These are phyloP conservation scores for Natrix natrix DNA, from an alignment of 2,797 vertebrate species.

Conservation along the genomic window DNA sequence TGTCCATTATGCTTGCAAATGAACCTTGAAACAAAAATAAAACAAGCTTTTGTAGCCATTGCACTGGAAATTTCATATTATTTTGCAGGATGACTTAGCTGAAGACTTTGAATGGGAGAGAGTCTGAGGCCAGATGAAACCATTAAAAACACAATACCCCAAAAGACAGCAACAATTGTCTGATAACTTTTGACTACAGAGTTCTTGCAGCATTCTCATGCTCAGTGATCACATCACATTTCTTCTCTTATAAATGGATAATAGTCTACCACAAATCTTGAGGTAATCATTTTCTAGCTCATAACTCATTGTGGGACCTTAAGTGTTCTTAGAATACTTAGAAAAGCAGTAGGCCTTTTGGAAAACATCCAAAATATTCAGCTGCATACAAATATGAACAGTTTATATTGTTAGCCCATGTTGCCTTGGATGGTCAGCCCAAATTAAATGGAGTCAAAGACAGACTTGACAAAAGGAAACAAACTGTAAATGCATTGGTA, in stretches of 20 bases:
- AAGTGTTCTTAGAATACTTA: not conserved
- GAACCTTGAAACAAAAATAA: constrained; percentile 33
- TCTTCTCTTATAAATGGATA: not conserved
- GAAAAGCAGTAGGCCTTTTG: not conserved
- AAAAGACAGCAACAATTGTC: not conserved
- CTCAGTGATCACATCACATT: not conserved
- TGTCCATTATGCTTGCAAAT: constrained; percentile 30
- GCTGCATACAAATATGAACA: constrained; percentile 4
- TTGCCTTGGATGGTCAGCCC: not conserved
- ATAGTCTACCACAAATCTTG: not conserved
- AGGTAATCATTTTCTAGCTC: not conserved
- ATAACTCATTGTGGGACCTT: not conserved
- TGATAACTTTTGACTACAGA: constrained; percentile 3
- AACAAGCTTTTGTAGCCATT: constrained; percentile 17
- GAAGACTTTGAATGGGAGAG: not conserved
- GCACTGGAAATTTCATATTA: constrained; percentile 24
- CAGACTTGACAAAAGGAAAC: not conserved
- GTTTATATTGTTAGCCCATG: not conserved
- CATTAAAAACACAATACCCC: not conserved
- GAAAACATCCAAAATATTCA: not conserved
- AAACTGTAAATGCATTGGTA: not conserved
- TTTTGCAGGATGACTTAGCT: constrained; percentile 14
- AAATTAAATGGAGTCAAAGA: not conserved
- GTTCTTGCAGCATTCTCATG: not conserved
- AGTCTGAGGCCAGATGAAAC: not conserved